These are phyloP conservation scores for Mycteria americana DNA, from an alignment of 2,797 vertebrate species.

Conservation along the genomic window DNA sequence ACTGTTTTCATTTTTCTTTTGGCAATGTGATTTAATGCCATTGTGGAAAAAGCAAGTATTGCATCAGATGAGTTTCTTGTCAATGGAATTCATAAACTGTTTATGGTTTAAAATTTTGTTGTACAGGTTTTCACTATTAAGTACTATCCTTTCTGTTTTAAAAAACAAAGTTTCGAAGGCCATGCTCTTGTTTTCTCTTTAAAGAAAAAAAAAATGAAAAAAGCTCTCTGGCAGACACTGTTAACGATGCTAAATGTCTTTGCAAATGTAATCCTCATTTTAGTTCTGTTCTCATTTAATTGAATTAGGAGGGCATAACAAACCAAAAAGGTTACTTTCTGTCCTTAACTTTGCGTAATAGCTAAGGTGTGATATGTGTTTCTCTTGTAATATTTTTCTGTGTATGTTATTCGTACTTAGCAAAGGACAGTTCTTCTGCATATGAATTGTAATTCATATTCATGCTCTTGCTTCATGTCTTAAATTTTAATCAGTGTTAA, in stretches of 20 bases:
- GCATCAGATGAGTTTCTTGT: not conserved
- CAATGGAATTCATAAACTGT: not conserved
- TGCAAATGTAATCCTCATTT: constrained; percentile 34
- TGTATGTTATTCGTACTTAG: not conserved
- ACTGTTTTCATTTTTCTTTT: not conserved
- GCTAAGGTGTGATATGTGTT: constrained; percentile 8
- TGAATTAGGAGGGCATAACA: constrained; percentile 50
- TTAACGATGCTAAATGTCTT: constrained; percentile 42
- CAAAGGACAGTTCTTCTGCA: not conserved
- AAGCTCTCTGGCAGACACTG: not conserved
- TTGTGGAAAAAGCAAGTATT: not conserved
- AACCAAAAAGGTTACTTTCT: constrained; percentile 22
- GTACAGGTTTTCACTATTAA: not conserved
- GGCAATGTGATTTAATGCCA: not conserved
- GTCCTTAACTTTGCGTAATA: constrained; percentile 14
- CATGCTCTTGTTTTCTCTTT: not conserved
- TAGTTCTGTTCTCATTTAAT: constrained; percentile 46
- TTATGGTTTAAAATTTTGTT: not conserved
- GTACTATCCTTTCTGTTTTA: not conserved
- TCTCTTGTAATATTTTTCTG: constrained; percentile 12
- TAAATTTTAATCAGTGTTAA: constrained; percentile 58
- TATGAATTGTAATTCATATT: constrained; percentile 31
- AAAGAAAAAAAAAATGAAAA: not conserved
- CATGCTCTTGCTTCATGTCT: not conserved
- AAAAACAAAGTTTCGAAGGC: not conserved